Evolutionary conservation across 2,888 invertebrate species (phyloP), one percentile per base, ranked within the genome.

Genomic region (Parnassius smintheus): DNA sequence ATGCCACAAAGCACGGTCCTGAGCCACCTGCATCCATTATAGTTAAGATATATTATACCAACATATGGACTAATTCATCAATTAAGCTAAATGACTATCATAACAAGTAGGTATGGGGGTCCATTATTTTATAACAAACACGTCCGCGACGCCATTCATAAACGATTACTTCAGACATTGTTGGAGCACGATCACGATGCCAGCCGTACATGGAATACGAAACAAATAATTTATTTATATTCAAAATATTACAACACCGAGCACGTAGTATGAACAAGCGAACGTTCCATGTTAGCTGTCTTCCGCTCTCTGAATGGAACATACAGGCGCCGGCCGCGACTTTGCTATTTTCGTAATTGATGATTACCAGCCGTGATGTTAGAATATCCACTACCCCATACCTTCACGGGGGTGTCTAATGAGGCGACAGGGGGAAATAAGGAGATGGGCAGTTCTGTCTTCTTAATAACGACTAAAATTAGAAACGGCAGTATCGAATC

Each of bases 291-390:
- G 44, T 56, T 46, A 9, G 50, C 58, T 10, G 55, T 45, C 48
- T 61, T 61, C 61, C 61, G 56, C 42, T 61, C 56, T 46, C 18
- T 56, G 51, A 56, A 61, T 56, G 61, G 61, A 7, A 18, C 46
- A 49, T 41, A 61, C 46, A 61, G 56, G 25, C 51, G 52, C 61
- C 61, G 56, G 9, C 1, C 13, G 49, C 11, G 12, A 13, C 49
- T 49, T 49, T 4, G 13, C 49, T 46, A n/a, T n/a, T 35, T 35
- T 35, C 35, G 35, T 4, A 3, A 7, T 35, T 35, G 35, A 35
- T 35, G 25, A 2, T 25, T 25, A 18, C 18, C 18, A 18, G 18
- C 1, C 18, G 18, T 18, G 18, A 18, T 18, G 18, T 18, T 1
- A 18, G 18, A 18, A 18, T 18, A 18, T 2, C 4, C 4, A 35